Base-by-base conservation (phyloP, 2,113 vertebrate species). In the Tonatia bakeri region DNA sequence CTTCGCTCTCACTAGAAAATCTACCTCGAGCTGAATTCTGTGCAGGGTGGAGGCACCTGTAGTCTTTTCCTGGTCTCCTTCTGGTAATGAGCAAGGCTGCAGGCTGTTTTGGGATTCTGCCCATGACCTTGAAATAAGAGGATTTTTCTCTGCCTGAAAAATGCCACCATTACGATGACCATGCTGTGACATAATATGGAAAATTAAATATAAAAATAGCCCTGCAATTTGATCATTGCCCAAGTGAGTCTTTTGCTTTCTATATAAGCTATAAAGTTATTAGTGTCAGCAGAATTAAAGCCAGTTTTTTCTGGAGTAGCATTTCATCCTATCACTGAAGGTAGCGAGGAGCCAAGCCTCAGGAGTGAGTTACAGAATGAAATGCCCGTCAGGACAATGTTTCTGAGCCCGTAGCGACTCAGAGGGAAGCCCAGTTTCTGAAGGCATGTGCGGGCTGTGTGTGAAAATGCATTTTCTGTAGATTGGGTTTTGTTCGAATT, bases 71-170 rank as follows among this genome's bases (percentile, higher is more conserved):
- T 28, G 16, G 13, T 56, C 72, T 67, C 28, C 26, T 33, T 72
- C 47, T 90, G 81, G 19, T 69, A 15, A 87, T 31, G 33, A 73
- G 47, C 50, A 26, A 77, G 67, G 50, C 70, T 20, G 0, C 11
- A 38, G 69, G 33, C 36, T 88, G 54, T 43, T 47, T 50, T 12
- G 33, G 45, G 38, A 61, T 86, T 87, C 80, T 69, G 47, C 72
- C 56, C 33, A 13, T 79, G 65, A 73, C 64, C 70, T 95, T 83
- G 82, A 86, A 94, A 87, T 67, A 54, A 80, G 40, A 77, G 33
- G n/a, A 36, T 72, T 90, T 96, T 82, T 88, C 73, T 91, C 56
- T 93, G n/a, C 64, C 67, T 91, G 15, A 72, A 90, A 90, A 86
- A 69, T 56, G 7, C 22, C 50, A 43, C 81, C 2, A 28, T 82